Conservation (phyloP, 30 jellyfish, hydroid and myxozoan genomes). For the Euphysa ruthae region DNA sequence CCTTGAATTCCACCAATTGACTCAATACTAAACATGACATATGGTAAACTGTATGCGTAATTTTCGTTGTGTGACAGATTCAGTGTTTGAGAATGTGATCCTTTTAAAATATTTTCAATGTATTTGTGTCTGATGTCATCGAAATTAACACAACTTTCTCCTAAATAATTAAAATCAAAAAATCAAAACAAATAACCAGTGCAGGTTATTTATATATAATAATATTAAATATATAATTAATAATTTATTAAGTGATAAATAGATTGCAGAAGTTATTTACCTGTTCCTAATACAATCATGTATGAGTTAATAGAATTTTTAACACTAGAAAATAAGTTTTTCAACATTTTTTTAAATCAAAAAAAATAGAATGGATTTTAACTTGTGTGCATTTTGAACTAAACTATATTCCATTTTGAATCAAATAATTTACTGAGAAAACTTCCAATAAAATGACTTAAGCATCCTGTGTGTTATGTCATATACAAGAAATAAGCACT, state of each 20-base stretch:
- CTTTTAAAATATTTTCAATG: conserved; percentile 13
- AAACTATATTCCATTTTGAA: too few species aligned
- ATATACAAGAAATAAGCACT: too few species aligned
- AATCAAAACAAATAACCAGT: background rate
- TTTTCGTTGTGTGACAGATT: conserved; percentile 50
- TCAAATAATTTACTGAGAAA: too few species aligned
- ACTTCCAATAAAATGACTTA: too few species aligned
- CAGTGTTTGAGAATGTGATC: conserved; percentile 25
- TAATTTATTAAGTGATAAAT: background rate
- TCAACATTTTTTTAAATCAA: too few species aligned
- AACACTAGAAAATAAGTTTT: too few species aligned
- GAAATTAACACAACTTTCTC: background rate
- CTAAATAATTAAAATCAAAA: background rate
- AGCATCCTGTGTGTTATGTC: too few species aligned
- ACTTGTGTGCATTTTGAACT: too few species aligned
- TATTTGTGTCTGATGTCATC: conserved; percentile 9
- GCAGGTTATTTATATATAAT: background rate
- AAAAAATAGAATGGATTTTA: too few species aligned
- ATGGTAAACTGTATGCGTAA: conserved; percentile 28
- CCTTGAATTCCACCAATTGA: conserved; percentile 66
- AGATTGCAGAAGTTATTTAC: background rate
- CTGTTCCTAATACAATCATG: too few species aligned
- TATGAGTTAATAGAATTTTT: too few species aligned
- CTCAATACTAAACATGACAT: conserved; percentile 39
- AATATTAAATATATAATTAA: background rate